A percentile compares a stretch with the other conserved stretches of the same genome.
Evolutionary conservation across 64 coral and sea anemone genomes (phyloP).

Genomic region (Actinia equina): DNA sequence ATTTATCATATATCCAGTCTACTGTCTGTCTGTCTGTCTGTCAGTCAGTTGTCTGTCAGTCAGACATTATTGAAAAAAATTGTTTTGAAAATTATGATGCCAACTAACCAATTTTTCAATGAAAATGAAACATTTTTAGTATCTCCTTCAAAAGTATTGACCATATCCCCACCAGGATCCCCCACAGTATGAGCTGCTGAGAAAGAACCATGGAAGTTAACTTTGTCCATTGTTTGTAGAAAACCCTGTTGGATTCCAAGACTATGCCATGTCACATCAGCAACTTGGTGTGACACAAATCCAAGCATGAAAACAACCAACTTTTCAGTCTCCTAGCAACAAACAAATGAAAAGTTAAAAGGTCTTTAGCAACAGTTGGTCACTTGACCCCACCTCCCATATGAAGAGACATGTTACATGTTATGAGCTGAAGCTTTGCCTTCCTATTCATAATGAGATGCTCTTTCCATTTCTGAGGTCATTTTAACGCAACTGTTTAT

Average conservation of each 20-base stretch:
- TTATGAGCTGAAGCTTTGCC: too few species aligned
- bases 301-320: constrained; percentile 93
- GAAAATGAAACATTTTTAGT: constrained; percentile 46
- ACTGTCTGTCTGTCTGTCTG: too few species aligned
- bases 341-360: too few species aligned
- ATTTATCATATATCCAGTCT: too few species aligned
- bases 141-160: constrained; percentile 91
- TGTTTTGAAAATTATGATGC: background rate
- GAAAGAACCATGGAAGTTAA: constrained; percentile 96
- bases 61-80: too few species aligned
- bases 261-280: constrained; percentile 95
- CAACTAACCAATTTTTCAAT: constrained; percentile 53
- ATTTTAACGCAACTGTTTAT: too few species aligned
- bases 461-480: too few species aligned
- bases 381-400: too few species aligned
- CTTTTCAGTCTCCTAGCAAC: constrained; percentile 81
- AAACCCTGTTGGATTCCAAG: constrained; percentile 93
- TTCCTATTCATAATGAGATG: too few species aligned
- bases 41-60: too few species aligned
- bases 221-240: constrained; percentile 83
- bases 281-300: constrained; percentile 96
- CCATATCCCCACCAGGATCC: constrained; percentile 88
- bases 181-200: constrained; percentile 79
- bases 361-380: too few species aligned
- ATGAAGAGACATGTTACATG: too few species aligned